Evolutionary conservation across 2,888 invertebrate genomes (phyloP).

Genomic region (Lepeophtheirus nordmannii): DNA sequence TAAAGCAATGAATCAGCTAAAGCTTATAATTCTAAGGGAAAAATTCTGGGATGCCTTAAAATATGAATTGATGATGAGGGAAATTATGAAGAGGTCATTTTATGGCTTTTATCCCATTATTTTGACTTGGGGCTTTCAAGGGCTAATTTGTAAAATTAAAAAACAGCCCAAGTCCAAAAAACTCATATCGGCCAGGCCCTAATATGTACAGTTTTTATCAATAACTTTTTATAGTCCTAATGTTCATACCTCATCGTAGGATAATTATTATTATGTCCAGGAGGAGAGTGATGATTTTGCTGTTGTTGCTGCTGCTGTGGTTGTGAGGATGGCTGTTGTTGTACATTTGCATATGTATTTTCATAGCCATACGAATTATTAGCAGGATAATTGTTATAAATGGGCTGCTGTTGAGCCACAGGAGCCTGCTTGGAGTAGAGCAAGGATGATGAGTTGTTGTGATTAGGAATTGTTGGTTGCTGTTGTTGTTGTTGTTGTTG

Average conservation of each 20-base stretch:
- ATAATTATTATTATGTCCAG: not conserved
- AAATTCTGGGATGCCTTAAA: no score
- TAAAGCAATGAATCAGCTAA: no score
- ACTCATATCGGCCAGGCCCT: no score
- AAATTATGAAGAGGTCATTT: no score
- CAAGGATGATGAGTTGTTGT: not conserved
- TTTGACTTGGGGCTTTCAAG: no score
- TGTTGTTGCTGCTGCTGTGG: conserved; percentile 16
- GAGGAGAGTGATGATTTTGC: not conserved
- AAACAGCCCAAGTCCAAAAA: no score
- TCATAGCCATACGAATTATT: not conserved
- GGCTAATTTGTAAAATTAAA: no score
- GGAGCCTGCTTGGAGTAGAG: not conserved
- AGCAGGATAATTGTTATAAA: conserved; percentile 2
- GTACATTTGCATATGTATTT: not conserved
- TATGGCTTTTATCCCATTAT: no score
- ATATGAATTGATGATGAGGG: no score
- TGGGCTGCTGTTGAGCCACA: not conserved
- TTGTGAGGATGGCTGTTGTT: not conserved
- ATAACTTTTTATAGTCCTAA: no score
- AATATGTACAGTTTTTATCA: no score
- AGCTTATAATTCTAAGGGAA: no score
- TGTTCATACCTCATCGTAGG: not conserved
- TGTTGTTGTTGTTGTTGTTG: not conserved
- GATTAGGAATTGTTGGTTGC: not conserved